Evolutionary conservation across 2,113 vertebrate species (phyloP).

Genomic region (Psilopogon haemacephalus): DNA sequence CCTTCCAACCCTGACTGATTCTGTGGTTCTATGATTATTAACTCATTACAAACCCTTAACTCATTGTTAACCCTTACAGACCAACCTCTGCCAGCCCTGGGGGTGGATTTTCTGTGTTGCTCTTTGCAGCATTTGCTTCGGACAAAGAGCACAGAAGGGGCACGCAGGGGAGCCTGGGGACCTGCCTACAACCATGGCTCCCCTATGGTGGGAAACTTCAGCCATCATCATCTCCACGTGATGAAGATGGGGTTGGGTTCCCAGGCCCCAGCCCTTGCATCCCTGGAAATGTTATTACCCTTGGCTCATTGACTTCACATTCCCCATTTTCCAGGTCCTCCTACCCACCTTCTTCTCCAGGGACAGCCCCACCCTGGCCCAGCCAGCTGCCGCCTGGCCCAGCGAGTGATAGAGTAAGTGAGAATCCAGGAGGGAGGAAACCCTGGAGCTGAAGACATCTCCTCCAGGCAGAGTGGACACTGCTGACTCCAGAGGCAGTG

Average conservation of each 20-base stretch:
- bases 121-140: neutral
- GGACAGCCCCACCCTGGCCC: neutral
- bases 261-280: neutral
- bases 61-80: no score
- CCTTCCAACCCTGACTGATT: no score
- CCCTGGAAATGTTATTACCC: neutral
- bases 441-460: neutral
- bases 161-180: neutral
- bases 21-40: neutral
- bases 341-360: slow-evolving; percentile 9
- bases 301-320: neutral
- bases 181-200: neutral
- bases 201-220: neutral
- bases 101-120: neutral
- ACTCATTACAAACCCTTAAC: no score
- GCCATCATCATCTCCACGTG: neutral
- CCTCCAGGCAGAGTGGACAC: neutral
- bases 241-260: neutral
- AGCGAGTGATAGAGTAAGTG: neutral
- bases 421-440: neutral
- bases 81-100: neutral
- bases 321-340: neutral
- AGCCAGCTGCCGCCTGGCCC: neutral
- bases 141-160: neutral
- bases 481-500: neutral